phyloP scores from a whole-genome alignment of 64 coral and sea anemone genomes.

The Exaiptasia diaphana region DNA sequence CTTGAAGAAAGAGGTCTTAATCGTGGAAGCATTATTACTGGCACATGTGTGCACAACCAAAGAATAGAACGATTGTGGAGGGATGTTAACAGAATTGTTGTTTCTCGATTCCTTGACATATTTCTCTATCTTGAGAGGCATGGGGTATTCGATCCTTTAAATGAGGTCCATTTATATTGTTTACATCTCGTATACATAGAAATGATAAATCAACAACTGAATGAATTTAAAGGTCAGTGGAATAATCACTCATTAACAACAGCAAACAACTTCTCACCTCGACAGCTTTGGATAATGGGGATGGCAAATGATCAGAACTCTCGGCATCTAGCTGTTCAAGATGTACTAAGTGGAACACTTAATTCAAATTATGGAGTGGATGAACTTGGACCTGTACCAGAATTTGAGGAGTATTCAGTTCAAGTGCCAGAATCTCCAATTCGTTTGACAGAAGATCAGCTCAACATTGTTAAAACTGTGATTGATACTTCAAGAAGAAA shows the following conservation, averaged over 20 bases:
- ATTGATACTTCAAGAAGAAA: too few relatives aligned
- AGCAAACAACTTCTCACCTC: constrained; percentile 19
- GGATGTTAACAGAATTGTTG: constrained; percentile 41
- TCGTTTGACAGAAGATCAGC: neutral
- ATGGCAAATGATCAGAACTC: constrained; percentile 16
- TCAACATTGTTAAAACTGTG: too few relatives aligned
- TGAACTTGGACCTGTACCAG: constrained; percentile 27
- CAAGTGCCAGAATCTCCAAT: constrained; percentile 31
- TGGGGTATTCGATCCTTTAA: constrained; percentile 8
- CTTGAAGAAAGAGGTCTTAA: constrained; percentile 38
- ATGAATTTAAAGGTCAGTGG: constrained; percentile 1
- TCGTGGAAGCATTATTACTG: constrained; percentile 51
- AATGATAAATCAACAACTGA: constrained; percentile 14
- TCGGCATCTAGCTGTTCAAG: constrained; percentile 10
- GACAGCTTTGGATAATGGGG: constrained; percentile 38
- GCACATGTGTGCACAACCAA: constrained; percentile 54
- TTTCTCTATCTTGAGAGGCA: constrained; percentile 42
- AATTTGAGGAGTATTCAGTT: neutral
- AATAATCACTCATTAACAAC: constrained; percentile 47
- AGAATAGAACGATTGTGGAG: constrained; percentile 43
- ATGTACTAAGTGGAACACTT: neutral
- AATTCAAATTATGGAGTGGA: constrained; percentile 30
- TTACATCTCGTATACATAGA: constrained; percentile 35
- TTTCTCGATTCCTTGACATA: constrained; percentile 19
- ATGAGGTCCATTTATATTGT: constrained; percentile 38